These are phyloP conservation scores for Petrocephalus schoutedeni DNA, from an alignment of 2,797 vertebrate species.

Conservation along the genomic window DNA sequence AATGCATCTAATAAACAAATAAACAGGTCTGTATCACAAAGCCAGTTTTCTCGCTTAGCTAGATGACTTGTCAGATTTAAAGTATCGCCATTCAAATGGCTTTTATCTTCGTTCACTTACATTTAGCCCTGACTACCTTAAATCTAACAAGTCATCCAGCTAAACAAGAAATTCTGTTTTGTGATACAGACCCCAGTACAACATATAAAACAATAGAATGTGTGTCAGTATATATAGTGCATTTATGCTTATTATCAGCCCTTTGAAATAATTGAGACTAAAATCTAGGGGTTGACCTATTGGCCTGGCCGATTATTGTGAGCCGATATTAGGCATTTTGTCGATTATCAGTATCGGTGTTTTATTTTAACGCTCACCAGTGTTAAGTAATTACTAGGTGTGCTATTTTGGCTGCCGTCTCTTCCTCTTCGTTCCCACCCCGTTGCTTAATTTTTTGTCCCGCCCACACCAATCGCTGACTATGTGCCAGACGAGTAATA, in stretches of 20 bases:
- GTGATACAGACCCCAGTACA: neutral
- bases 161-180: neutral
- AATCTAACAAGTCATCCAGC: neutral
- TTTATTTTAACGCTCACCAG: too few species aligned
- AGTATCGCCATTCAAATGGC: neutral
- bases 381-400: too few species aligned
- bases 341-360: too few species aligned
- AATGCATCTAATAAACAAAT: neutral
- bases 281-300: neutral
- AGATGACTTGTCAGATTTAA: neutral
- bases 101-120: neutral
- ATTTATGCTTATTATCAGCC: neutral
- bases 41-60: neutral
- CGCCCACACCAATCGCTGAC: too few species aligned
- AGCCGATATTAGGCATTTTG: too few species aligned
- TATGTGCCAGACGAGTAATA: too few species aligned
- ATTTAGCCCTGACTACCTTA: neutral
- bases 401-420: too few species aligned
- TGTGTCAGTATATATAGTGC: neutral
- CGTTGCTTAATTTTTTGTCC: too few species aligned
- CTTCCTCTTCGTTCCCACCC: too few species aligned
- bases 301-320: too few species aligned
- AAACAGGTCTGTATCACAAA: neutral
- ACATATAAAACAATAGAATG: neutral
- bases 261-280: neutral